Evolutionary conservation across 2,888 invertebrate genomes (phyloP).

Genomic region (Polymixis flavicincta): DNA sequence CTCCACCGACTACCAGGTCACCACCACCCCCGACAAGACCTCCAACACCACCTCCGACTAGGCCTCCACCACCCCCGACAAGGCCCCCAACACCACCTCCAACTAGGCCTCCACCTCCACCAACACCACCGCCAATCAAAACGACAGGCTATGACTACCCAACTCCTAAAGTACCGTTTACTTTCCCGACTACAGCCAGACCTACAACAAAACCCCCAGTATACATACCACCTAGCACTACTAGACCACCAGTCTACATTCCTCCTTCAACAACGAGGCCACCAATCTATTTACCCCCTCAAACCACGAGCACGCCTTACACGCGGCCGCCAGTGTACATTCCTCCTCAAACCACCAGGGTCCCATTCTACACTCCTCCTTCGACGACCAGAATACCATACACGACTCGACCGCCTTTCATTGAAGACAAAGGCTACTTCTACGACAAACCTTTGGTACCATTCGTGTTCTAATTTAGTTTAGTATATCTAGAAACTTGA

Average conservation of each 20-base stretch:
- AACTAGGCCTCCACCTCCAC: conserved; percentile 42
- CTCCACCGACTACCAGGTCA: conserved; percentile 48
- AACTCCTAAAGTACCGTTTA: conserved; percentile 75
- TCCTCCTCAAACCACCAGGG: conserved; percentile 21
- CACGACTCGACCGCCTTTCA: conserved; percentile 82
- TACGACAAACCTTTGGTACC: conserved; percentile 87
- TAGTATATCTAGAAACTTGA: conserved; percentile 49
- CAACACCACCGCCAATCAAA: conserved; percentile 67
- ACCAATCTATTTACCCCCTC: conserved; percentile 30
- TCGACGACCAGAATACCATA: conserved; percentile 67
- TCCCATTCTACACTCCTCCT: conserved; percentile 35
- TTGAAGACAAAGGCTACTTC: conserved; percentile 84
- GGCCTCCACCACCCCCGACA: conserved; percentile 54
- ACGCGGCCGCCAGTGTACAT: conserved; percentile 46
- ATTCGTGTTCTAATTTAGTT: conserved; percentile 82
- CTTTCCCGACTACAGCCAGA: conserved; percentile 69
- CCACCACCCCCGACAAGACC: conserved; percentile 36
- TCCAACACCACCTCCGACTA: conserved; percentile 44
- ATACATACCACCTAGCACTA: conserved; percentile 30
- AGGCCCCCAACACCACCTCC: conserved; percentile 51
- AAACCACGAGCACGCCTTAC: conserved; percentile 8
- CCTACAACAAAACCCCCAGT: conserved; percentile 32
- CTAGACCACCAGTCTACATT: conserved; percentile 62
- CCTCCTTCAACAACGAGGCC: conserved; percentile 47
- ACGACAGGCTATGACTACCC: conserved; percentile 80